A percentile compares a stretch with the other conserved stretches of the same genome.
Conservation (phyloP, 2,888 invertebrate species). For the Scrobipalpa atriplicella region DNA sequence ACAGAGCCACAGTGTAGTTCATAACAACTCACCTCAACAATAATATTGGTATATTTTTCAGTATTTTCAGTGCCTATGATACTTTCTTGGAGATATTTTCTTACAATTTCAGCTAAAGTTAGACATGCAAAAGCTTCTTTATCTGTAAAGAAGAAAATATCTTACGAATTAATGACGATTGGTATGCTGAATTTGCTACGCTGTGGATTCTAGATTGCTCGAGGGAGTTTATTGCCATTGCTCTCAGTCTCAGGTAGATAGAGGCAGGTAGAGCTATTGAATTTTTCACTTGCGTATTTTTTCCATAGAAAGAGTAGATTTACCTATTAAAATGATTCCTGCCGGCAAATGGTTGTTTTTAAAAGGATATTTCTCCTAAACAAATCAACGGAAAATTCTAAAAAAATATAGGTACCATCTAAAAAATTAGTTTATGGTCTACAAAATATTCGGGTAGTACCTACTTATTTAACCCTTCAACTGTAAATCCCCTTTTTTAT, state of each 20-base stretch:
- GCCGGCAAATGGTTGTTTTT: too few species aligned
- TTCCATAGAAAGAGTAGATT: not conserved
- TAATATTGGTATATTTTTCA: not conserved
- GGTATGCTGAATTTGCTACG: conserved; percentile 42
- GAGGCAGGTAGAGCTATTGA: not conserved
- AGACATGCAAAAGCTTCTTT: not conserved
- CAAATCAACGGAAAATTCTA: too few species aligned
- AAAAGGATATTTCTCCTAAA: too few species aligned
- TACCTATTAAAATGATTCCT: not conserved
- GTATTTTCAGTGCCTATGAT: too few species aligned
- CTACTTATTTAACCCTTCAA: too few species aligned
- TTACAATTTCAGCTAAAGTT: not conserved
- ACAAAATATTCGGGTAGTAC: too few species aligned
- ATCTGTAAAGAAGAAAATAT: not conserved
- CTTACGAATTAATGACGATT: not conserved
- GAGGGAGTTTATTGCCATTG: conserved; percentile 54
- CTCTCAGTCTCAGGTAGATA: too few species aligned
- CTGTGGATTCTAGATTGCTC: conserved; percentile 47
- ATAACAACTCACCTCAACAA: conserved; percentile 25
- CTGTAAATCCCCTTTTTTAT: too few species aligned
- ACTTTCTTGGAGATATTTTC: not conserved
- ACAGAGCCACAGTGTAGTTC: conserved; percentile 54
- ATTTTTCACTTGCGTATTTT: not conserved
- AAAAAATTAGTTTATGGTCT: too few species aligned
- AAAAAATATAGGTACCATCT: too few species aligned